Conservation (phyloP, 2,888 invertebrate genomes). For the Serrognathus titanus region DNA sequence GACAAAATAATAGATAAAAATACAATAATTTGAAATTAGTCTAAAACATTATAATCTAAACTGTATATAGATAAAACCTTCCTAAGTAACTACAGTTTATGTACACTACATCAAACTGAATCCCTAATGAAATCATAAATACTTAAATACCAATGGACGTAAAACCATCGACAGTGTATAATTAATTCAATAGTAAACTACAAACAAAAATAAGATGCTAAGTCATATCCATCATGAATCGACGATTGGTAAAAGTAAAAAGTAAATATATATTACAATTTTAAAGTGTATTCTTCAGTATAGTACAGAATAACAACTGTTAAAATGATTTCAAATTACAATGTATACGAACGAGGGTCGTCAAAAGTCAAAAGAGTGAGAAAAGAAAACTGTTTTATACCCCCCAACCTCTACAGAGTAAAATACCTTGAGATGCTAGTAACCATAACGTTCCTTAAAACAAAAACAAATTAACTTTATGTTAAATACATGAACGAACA, state of each 20-base stretch:
- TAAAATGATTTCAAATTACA: constrained; percentile 6
- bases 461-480: constrained; percentile 10
- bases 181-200: background rate
- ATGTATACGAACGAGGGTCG: constrained; percentile 10
- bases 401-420: background rate
- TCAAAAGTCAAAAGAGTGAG: background rate
- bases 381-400: constrained; percentile 11
- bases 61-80: background rate
- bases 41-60: background rate
- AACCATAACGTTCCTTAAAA: constrained; percentile 40
- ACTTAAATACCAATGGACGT: background rate
- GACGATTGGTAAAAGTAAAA: too few species aligned
- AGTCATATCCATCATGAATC: too few species aligned
- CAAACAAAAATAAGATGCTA: background rate
- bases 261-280: background rate
- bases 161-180: background rate
- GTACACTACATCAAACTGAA: too few species aligned
- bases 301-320: constrained; percentile 7
- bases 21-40: background rate
- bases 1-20: background rate
- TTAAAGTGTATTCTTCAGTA: background rate
- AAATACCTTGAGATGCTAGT: constrained; percentile 31
- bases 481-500: background rate
- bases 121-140: too few species aligned
- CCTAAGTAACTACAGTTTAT: background rate